Conservation (phyloP, 1,140 invertebrate species). For the Daktulosphaira vitifoliae region DNA sequence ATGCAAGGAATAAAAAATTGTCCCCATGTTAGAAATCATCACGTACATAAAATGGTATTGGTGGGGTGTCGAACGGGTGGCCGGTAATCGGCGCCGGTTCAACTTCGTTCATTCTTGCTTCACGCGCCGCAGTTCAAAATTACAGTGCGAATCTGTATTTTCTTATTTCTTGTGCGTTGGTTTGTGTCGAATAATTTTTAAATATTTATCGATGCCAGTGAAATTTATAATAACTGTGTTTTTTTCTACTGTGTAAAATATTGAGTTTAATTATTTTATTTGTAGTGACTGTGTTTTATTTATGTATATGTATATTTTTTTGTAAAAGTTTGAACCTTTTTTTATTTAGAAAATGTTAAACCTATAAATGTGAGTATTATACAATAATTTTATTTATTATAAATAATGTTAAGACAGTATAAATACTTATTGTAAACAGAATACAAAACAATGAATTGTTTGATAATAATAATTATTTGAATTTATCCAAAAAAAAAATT, state of each 20-base stretch:
- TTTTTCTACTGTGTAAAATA: no score
- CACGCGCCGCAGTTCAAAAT: slow-evolving; percentile 30
- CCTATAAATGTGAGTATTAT: slow-evolving; percentile 7
- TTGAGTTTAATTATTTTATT: not conserved
- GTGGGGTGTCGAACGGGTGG: slow-evolving; percentile 31
- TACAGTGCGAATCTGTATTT: slow-evolving; percentile 28
- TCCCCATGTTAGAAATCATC: slow-evolving; percentile 22
- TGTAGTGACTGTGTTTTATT: not conserved
- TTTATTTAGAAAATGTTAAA: not conserved
- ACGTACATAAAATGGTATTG: slow-evolving; percentile 15
- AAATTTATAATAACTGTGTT: not conserved
- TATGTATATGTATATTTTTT: not conserved
- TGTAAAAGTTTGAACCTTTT: not conserved
- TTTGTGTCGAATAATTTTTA: slow-evolving; percentile 2
- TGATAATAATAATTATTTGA: no score
- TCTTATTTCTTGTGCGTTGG: not conserved
- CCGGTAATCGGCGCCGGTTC: slow-evolving; percentile 19
- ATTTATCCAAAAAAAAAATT: no score
- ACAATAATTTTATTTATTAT: no score
- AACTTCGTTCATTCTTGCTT: slow-evolving; percentile 31
- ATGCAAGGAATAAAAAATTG: not conserved
- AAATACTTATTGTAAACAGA: no score
- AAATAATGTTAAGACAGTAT: no score
- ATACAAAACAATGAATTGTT: no score
- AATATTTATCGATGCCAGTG: not conserved